A percentile compares a stretch with the other conserved stretches of the same genome.
These are phyloP conservation scores for Montipora cactus DNA, from an alignment of 64 coral and sea anemone species.

Conservation along the genomic window DNA sequence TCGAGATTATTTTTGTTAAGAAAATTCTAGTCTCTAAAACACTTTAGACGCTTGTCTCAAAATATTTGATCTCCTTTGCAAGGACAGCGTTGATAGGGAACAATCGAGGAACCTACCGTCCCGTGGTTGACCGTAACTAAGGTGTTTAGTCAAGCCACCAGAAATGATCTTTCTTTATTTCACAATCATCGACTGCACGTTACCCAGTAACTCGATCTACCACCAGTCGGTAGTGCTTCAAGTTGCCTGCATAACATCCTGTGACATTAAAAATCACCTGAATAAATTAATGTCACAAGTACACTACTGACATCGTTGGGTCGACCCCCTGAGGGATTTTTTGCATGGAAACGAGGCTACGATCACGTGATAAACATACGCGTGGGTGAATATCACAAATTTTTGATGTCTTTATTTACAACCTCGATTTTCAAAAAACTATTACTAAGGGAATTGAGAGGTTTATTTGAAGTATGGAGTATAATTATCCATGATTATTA, in stretches of 20 bases:
- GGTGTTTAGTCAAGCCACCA: no score
- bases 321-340: background rate
- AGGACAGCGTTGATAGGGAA: background rate
- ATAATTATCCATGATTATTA: no score
- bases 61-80: background rate
- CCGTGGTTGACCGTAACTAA: no score
- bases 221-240: no score
- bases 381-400: background rate
- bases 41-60: background rate
- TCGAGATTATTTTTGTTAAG: background rate
- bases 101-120: background rate
- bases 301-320: background rate
- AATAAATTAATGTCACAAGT: no score
- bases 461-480: background rate
- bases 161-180: no score
- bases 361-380: constrained; percentile 4
- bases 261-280: background rate
- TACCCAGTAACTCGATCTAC: no score
- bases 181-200: no score
- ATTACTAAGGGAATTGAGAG: background rate
- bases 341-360: constrained; percentile 33
- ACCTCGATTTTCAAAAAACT: background rate
- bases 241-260: no score
- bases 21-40: background rate
- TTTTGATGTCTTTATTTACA: background rate